Base-by-base conservation (phyloP, 2,113 vertebrate genomes). In the Phylloscopus trochiloides region DNA sequence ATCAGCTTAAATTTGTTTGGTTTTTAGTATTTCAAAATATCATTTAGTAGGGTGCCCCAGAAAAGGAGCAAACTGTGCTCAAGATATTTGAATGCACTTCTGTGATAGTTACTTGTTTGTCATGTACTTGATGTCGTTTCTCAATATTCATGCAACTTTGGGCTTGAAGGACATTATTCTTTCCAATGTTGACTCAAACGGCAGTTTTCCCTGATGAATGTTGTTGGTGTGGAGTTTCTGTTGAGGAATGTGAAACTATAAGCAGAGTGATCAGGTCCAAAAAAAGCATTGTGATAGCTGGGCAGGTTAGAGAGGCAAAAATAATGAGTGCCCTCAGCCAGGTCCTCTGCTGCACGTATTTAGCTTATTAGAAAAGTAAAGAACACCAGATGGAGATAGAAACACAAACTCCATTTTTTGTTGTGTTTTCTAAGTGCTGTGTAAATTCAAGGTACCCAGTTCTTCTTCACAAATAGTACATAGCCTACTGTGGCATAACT, bases 231-330 rank as follows among this genome's bases (percentile, higher is more conserved):
- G 88, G 72, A 90, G 72, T 97, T 97, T 96, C 93, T 86, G 51
- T 76, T 84, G 85, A 95, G 75, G 91, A 95, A 96, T 97, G 94
- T 89, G 88, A 82, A 93, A 58, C 84, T 90, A 65, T 73, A 88
- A 94, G 90, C 84, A 92, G 88, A 88, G 82, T 59, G 59, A 40
- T 50, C 72, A 43, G 61, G 65, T 97, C 91, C 94, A 96, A 96
- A 94, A 96, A 96, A 95, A 97, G 91, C 94, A 84, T 96, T 96
- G 86, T 95, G 95, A 96, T 93, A 96, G 92, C 94, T 95, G 92
- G 94, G 62, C 87, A 97, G 91, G 91, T 92, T 95, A 91, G 87
- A 92, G 58, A 89, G 63, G 59, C 6, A 0, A 86, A 86, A 95
- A 87, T 58, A 84, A n/a, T 67, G 76, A 87, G 31, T 61, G 72